Percentiles rank a stretch among this genome's conserved stretches.
Evolutionary conservation across 2,113 vertebrate species (phyloP).

Genomic region (Chaenogobius annularis): DNA sequence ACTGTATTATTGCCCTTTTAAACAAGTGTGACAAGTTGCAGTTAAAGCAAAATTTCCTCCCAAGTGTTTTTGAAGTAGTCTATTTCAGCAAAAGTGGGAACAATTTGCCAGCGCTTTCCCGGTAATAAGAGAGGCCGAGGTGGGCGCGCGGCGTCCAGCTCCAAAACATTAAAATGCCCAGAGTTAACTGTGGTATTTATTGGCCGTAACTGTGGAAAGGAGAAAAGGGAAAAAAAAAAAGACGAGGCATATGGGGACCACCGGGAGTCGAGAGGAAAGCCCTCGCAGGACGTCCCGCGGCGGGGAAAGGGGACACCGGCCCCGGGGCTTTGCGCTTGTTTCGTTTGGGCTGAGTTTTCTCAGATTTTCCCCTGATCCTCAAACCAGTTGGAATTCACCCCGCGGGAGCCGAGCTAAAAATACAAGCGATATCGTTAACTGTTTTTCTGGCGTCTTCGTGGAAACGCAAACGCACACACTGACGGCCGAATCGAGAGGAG

Average conservation of each 20-base stretch:
- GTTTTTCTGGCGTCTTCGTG: neutral
- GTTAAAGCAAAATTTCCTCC: slow-evolving; percentile 30
- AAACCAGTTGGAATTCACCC: slow-evolving; percentile 45
- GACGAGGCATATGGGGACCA: slow-evolving; percentile 44
- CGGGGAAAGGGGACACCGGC: slow-evolving; percentile 25
- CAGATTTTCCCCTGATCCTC: slow-evolving; percentile 41
- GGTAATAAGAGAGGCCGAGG: slow-evolving; percentile 28
- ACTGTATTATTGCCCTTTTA: slow-evolving; percentile 20
- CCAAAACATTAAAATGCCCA: slow-evolving; percentile 32
- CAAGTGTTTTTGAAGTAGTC: slow-evolving; percentile 35
- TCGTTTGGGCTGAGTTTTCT: slow-evolving; percentile 33
- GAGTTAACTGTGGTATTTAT: slow-evolving; percentile 23
- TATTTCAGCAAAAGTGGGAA: slow-evolving; percentile 8
- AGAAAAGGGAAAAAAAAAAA: neutral
- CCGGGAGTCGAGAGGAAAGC: slow-evolving; percentile 27
- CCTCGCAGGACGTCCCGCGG: slow-evolving; percentile 32
- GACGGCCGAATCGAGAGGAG: neutral
- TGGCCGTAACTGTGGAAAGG: slow-evolving; percentile 46
- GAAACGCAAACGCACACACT: neutral
- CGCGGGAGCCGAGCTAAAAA: slow-evolving; percentile 41
- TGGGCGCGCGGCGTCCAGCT: slow-evolving; percentile 29
- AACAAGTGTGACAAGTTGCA: slow-evolving; percentile 21
- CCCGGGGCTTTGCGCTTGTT: slow-evolving; percentile 57
- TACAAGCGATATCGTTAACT: slow-evolving; percentile 8
- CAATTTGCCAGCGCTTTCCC: slow-evolving; percentile 36